phyloP scores from a whole-genome alignment of 2,113 vertebrate genomes.

The Climacteris rufus region DNA sequence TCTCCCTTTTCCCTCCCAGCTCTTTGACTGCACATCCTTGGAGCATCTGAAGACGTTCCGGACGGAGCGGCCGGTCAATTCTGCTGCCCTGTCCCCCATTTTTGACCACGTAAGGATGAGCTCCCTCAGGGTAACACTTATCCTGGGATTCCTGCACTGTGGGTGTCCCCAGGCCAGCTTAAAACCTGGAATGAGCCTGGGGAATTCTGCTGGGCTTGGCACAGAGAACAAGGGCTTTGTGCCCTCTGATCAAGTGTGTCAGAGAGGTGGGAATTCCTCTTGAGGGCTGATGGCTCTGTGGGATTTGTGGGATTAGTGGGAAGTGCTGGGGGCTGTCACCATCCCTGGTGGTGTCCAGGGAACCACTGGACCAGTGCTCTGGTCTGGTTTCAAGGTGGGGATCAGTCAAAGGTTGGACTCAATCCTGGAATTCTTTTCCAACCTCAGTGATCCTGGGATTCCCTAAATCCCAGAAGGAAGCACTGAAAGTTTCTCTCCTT shows the following conservation, averaged over 20 bases:
- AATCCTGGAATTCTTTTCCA: not conserved
- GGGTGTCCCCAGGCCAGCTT: not conserved
- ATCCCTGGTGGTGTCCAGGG: not conserved
- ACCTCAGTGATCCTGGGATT: not conserved
- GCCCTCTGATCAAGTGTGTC: rapidly evolving
- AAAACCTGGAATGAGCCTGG: not conserved
- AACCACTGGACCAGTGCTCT: not conserved
- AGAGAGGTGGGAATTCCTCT: not conserved
- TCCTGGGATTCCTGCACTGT: rapidly evolving
- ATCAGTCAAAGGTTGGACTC: not conserved
- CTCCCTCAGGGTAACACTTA: rapidly evolving
- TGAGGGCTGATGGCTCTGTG: not conserved
- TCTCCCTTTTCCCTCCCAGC: slow-evolving; percentile 56
- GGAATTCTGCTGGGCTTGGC: not conserved
- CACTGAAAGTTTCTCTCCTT: not conserved
- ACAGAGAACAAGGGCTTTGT: not conserved
- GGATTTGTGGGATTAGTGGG: not conserved
- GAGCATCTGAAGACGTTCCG: slow-evolving; percentile 93
- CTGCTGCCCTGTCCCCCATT: slow-evolving; percentile 92
- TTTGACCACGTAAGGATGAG: slow-evolving; percentile 88
- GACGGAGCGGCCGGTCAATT: slow-evolving; percentile 95
- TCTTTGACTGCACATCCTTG: slow-evolving; percentile 86
- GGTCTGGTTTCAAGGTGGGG: too few relatives aligned
- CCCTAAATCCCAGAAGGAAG: not conserved
- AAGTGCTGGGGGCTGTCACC: not conserved